Percentiles rank a stretch among this genome's conserved stretches.
Conservation (phyloP, 2,797 vertebrate species). For the Benthosema pterotum region DNA sequence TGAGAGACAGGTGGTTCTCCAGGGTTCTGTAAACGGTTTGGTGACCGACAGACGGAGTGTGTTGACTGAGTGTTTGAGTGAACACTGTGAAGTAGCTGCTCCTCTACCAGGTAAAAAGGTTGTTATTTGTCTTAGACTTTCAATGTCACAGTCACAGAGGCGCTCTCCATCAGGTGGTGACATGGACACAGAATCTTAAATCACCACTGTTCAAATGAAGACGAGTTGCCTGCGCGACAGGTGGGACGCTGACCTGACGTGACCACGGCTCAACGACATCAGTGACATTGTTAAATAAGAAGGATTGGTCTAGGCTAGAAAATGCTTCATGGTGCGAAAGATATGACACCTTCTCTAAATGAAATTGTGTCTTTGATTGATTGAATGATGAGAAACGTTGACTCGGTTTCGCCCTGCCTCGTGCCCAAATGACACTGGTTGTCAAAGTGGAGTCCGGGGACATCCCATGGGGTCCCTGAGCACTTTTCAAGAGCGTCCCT, state of each 20-base stretch:
- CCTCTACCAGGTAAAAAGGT: constrained; percentile 35
- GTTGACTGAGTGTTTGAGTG: constrained; percentile 32
- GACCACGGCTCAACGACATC: constrained; percentile 11
- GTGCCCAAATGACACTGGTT: too few species aligned
- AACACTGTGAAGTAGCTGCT: constrained; percentile 45
- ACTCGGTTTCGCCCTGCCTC: too few species aligned
- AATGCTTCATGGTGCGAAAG: constrained; percentile 4
- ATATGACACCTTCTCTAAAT: constrained; percentile 15
- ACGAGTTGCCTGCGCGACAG: constrained; percentile 1
- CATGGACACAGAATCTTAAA: constrained; percentile 24
- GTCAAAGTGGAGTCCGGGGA: too few species aligned
- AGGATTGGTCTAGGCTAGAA: constrained; percentile 15
- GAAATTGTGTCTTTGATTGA: constrained; percentile 45
- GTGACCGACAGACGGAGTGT: constrained; percentile 25
- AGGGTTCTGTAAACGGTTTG: constrained; percentile 4
- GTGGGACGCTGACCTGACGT: constrained; percentile 6
- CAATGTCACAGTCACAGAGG: constrained; percentile 28
- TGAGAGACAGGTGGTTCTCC: neutral
- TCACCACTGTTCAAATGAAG: constrained; percentile 16
- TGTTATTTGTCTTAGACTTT: constrained; percentile 34
- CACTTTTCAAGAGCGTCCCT: too few species aligned
- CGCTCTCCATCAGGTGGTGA: constrained; percentile 17
- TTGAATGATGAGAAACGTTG: constrained; percentile 18
- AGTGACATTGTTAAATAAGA: neutral
- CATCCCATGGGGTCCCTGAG: too few species aligned